Evolutionary conservation across 2,888 invertebrate species (phyloP).

Genomic region (Eupithecia dodoneata): DNA sequence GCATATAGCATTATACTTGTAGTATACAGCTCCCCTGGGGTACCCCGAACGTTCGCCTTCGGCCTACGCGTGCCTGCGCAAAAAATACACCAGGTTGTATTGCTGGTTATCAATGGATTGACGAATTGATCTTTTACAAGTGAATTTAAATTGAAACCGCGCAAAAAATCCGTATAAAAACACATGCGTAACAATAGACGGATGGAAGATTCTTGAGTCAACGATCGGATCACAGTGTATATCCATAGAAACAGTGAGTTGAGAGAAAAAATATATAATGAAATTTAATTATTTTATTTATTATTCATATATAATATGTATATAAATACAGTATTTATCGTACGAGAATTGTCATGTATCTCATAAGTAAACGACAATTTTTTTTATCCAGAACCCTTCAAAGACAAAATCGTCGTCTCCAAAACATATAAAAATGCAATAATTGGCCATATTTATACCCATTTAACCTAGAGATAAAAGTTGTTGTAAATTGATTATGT

Average conservation of each 20-base stretch:
- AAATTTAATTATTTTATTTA: too few species aligned
- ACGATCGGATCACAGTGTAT: neutral
- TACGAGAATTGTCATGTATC: neutral
- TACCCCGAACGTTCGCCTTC: conserved; percentile 47
- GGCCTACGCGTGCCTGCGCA: conserved; percentile 50
- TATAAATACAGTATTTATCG: neutral
- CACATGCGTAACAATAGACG: neutral
- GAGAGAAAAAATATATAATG: neutral
- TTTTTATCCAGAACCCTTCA: too few species aligned
- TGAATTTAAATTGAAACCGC: conserved; percentile 9
- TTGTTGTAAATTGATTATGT: neutral
- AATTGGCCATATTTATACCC: neutral
- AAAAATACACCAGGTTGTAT: conserved; percentile 36
- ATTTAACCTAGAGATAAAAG: neutral
- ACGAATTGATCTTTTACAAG: conserved; percentile 31
- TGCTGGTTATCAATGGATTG: conserved; percentile 36
- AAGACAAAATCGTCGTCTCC: neutral
- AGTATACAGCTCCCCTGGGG: conserved; percentile 54
- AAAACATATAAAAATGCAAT: neutral
- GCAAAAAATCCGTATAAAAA: conserved; percentile 9
- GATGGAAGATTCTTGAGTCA: conserved; percentile 10
- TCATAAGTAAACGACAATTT: neutral
- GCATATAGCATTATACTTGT: conserved; percentile 19
- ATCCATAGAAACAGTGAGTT: neutral
- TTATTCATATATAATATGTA: too few species aligned